A percentile compares a stretch with the other conserved stretches of the same genome.
Conservation (phyloP, 2,797 vertebrate species). For the Channa striata region DNA sequence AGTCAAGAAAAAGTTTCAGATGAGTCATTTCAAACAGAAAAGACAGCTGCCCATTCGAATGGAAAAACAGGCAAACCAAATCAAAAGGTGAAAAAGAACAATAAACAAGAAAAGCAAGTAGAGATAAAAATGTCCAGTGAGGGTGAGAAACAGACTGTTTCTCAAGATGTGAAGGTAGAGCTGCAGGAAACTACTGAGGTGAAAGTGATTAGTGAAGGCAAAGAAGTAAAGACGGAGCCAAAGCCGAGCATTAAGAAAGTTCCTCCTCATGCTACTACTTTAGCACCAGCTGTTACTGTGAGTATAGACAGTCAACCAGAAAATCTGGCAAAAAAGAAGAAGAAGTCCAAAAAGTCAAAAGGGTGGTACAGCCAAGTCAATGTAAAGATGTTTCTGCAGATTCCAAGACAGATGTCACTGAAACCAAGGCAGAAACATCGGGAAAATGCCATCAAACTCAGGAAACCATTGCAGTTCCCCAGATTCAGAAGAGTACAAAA, state of each 20-base stretch:
- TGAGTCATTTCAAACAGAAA: conserved; percentile 51
- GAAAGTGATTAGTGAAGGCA: conserved; percentile 62
- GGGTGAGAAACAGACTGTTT: conserved; percentile 57
- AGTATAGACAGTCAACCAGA: conserved; percentile 62
- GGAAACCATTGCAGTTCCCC: conserved; percentile 58
- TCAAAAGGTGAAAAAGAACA: conserved; percentile 79
- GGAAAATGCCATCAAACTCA: conserved; percentile 65
- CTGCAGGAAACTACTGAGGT: conserved; percentile 52
- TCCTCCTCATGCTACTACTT: conserved; percentile 21
- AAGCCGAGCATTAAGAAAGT: conserved; percentile 67
- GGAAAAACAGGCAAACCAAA: conserved; percentile 67
- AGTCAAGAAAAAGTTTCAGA: conserved; percentile 52
- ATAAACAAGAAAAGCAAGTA: conserved; percentile 72
- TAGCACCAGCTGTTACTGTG: conserved; percentile 21
- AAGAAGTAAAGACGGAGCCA: conserved; percentile 53
- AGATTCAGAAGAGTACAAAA: conserved; percentile 65
- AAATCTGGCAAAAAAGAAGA: conserved; percentile 77
- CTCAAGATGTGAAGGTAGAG: conserved; percentile 47
- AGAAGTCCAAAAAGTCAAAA: conserved; percentile 85
- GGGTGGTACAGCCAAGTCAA: conserved; percentile 60
- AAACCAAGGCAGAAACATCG: conserved; percentile 53
- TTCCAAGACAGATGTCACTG: conserved; percentile 54
- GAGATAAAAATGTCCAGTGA: conserved; percentile 61
- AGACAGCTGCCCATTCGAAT: conserved; percentile 36
- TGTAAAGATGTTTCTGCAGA: conserved; percentile 69